Conservation (phyloP, 1,140 invertebrate genomes). For the Bicyclus anynana region DNA sequence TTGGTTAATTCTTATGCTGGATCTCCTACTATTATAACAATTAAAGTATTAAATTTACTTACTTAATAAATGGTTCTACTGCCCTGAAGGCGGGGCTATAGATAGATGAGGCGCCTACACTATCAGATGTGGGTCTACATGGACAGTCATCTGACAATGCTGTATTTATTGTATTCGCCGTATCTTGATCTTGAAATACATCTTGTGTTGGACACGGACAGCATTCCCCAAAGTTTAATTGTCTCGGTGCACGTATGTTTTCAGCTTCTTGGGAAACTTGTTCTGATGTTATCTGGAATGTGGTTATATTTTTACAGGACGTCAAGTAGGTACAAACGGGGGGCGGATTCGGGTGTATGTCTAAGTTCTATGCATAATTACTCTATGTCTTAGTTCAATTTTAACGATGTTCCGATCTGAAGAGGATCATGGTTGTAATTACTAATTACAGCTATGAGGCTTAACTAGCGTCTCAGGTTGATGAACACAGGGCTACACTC, state of each 20-base stretch:
- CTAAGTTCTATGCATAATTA: no score
- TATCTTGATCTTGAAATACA: not conserved
- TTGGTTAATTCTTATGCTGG: no score
- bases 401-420: no score
- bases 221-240: constrained; percentile 37
- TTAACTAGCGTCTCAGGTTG: no score
- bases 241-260: constrained; percentile 19
- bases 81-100: constrained; percentile 36
- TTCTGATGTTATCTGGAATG: constrained; percentile 43
- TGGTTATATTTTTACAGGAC: no score
- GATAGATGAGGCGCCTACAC: constrained; percentile 45
- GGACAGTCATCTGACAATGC: constrained; percentile 24
- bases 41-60: constrained; percentile 3
- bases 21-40: no score
- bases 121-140: constrained; percentile 36
- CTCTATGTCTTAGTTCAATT: no score
- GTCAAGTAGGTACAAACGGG: no score
- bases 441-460: no score
- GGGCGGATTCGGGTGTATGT: no score
- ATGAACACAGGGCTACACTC: no score
- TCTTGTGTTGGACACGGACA: constrained; percentile 40
- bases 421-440: no score
- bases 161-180: not conserved
- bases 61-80: constrained; percentile 39
- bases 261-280: constrained; percentile 21